phyloP scores from a whole-genome alignment of 1,140 invertebrate genomes.

The Euwallacea similis region DNA sequence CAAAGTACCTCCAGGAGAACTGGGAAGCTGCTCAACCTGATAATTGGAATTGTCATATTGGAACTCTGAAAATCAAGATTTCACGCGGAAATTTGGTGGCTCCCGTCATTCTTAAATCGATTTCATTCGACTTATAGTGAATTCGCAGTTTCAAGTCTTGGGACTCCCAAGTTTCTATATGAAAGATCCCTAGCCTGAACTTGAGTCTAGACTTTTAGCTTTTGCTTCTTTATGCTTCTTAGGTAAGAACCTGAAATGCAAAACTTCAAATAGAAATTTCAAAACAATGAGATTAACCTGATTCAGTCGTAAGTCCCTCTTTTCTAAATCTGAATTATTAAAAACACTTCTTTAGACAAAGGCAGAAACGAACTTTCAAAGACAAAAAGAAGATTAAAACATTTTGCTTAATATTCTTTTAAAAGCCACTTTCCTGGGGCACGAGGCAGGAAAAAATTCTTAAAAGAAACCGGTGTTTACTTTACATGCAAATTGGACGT shows the following conservation, averaged over 20 bases:
- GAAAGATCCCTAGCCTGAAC: too few relatives aligned
- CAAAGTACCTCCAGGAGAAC: too few relatives aligned
- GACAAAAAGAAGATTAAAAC: slow-evolving; percentile 2
- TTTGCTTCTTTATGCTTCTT: too few relatives aligned
- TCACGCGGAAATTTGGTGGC: too few relatives aligned
- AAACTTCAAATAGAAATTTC: neutral
- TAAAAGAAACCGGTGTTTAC: slow-evolving; percentile 3
- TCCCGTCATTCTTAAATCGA: too few relatives aligned
- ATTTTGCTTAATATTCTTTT: slow-evolving; percentile 2
- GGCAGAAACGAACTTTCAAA: neutral
- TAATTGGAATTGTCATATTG: too few relatives aligned
- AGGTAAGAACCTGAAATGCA: neutral
- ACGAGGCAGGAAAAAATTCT: slow-evolving; percentile 2
- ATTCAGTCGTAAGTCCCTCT: neutral
- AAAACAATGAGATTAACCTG: neutral
- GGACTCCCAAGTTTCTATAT: too few relatives aligned
- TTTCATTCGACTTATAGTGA: too few relatives aligned
- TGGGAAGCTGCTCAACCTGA: too few relatives aligned
- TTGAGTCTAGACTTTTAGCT: too few relatives aligned
- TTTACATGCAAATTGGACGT: slow-evolving; percentile 15
- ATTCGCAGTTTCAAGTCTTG: too few relatives aligned
- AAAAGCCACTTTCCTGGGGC: slow-evolving; percentile 4
- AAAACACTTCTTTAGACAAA: neutral
- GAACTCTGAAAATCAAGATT: too few relatives aligned
- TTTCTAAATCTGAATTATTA: neutral